Evolutionary conservation across 1,140 invertebrate genomes (phyloP).

Genomic region (Luehdorfia chinensis): DNA sequence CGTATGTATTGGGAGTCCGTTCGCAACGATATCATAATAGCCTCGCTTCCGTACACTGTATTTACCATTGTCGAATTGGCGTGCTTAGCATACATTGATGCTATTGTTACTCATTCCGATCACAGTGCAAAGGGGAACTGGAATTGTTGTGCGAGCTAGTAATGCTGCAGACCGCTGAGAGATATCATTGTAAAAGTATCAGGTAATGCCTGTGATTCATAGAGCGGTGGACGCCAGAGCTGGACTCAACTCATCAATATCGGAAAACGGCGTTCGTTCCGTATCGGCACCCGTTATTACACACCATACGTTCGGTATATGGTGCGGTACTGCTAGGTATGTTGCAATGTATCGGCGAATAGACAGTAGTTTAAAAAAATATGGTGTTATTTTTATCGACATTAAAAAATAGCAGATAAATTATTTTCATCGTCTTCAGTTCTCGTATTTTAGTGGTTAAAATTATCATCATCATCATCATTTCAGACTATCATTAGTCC

Average conservation of each 20-base stretch:
- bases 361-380: not conserved
- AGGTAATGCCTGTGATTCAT: conserved; percentile 51
- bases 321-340: too few species aligned
- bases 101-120: too few species aligned
- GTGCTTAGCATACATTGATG: too few species aligned
- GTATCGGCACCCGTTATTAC: conserved; percentile 39
- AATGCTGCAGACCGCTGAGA: not conserved
- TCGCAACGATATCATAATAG: too few species aligned
- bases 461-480: too few species aligned
- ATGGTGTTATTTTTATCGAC: too few species aligned
- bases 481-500: too few species aligned
- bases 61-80: too few species aligned
- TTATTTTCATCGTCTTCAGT: not conserved
- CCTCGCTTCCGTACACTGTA: too few species aligned
- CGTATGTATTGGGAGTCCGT: too few species aligned
- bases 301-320: conserved; percentile 16
- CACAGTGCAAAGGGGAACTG: not conserved
- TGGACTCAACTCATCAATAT: conserved; percentile 52
- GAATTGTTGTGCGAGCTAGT: conserved; percentile 4
- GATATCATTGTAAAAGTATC: conserved; percentile 14
- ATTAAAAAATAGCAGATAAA: too few species aligned
- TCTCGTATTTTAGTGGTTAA: too few species aligned
- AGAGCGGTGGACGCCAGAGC: conserved; percentile 36
- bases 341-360: not conserved
- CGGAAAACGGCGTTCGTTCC: conserved; percentile 40